Evolutionary conservation across 2,797 vertebrate genomes (phyloP).

Genomic region (Perodicticus potto): DNA sequence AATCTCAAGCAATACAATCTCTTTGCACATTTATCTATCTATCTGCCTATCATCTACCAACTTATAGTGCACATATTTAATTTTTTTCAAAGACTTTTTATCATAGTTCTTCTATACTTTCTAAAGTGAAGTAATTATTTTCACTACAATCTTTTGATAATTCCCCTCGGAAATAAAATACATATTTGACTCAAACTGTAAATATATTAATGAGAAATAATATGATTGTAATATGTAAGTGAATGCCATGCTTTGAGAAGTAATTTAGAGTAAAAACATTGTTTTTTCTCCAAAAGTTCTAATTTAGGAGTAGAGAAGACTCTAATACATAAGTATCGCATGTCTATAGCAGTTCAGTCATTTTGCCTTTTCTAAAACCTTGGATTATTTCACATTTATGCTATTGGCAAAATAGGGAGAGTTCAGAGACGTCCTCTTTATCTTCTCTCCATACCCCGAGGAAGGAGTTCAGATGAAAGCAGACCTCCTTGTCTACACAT

Average conservation of each 20-base stretch:
- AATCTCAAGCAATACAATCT: background rate
- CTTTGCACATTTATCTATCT: background rate
- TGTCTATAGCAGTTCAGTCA: background rate
- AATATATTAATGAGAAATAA: background rate
- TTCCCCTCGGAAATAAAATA: background rate
- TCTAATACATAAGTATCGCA: background rate
- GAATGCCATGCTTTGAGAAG: background rate
- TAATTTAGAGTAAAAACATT: background rate
- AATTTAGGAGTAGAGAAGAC: background rate
- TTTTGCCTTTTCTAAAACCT: conserved; percentile 4
- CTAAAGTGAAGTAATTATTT: background rate
- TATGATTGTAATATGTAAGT: background rate
- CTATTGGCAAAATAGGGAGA: background rate
- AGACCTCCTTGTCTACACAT: background rate
- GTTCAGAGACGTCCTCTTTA: background rate
- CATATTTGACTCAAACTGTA: background rate
- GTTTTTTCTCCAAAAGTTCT: background rate
- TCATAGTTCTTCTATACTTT: background rate
- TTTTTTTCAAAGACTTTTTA: background rate
- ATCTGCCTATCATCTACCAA: background rate
- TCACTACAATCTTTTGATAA: background rate
- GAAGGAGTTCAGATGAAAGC: background rate
- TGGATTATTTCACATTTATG: background rate
- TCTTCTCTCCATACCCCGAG: background rate
- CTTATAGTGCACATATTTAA: background rate